Conservation (phyloP, 1,140 invertebrate genomes). For the Eulimnadia texana region DNA sequence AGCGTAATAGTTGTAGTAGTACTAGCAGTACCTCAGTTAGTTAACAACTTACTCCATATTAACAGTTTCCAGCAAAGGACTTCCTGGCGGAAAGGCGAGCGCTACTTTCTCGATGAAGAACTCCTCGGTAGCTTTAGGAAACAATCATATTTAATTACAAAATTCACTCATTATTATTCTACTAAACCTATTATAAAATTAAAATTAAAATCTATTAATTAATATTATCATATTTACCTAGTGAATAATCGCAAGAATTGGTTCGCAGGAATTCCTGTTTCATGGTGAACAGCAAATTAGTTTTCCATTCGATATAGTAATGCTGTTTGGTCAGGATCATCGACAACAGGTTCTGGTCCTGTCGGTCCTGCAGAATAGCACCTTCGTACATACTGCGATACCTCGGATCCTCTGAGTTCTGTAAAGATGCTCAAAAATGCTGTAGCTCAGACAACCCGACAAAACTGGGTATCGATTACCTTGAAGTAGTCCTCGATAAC, state of each 20-base stretch:
- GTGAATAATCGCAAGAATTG: constrained; percentile 49
- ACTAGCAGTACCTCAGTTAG: no score
- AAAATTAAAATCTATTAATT: neutral
- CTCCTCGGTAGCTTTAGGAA: constrained; percentile 45
- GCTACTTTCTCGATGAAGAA: constrained; percentile 65
- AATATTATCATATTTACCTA: constrained; percentile 34
- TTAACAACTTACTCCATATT: constrained; percentile 45
- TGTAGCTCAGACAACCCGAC: no score
- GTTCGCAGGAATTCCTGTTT: constrained; percentile 41
- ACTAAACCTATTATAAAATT: neutral
- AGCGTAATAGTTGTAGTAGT: no score
- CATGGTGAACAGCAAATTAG: constrained; percentile 48
- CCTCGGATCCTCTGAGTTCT: constrained; percentile 19
- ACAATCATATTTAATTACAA: no score
- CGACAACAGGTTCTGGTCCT: constrained; percentile 36
- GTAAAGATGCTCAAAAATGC: constrained; percentile 9
- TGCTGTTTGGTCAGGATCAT: constrained; percentile 46
- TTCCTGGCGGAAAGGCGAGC: constrained; percentile 51
- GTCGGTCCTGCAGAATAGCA: constrained; percentile 34
- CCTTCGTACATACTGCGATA: constrained; percentile 33
- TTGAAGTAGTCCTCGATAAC: constrained; percentile 52
- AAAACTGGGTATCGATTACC: no score
- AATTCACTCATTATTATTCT: no score
- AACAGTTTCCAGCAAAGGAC: constrained; percentile 50
- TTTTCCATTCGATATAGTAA: constrained; percentile 65